Evolutionary conservation across 2,113 vertebrate species (phyloP), one percentile per base, ranked within the genome.

Genomic region (Jaculus jaculus): DNA sequence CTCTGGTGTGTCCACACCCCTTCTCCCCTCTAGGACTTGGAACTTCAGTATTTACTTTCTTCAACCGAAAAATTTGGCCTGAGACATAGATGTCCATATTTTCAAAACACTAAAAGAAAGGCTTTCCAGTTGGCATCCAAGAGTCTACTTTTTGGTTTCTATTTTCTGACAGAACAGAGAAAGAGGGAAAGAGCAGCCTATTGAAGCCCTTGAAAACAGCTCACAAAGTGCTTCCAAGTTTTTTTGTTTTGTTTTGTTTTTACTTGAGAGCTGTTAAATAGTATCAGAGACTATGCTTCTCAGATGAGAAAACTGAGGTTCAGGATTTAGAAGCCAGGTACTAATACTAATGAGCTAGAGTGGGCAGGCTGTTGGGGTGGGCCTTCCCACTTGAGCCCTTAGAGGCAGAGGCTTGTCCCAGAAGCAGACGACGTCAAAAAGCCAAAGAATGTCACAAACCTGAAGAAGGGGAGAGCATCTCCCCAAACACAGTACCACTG

Each of bases 121-220:
- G 47, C 80, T 58, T 78, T 92, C 71, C 93, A 75, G 63, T 15
- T 96, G 94, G 94, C 82, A 90, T 77, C 3, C 3, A 51, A 42
- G 32, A 42, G 28, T 28, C 72, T 61, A 77, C 79, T 60, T 94
- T 96, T 87, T 66, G 73, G 89, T 96, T 96, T 95, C 96, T 24
- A 65, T 90, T 96, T 97, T 95, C 80, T 88, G 12, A 66, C 24
- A 47, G 58, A 34, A 32, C 13, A 42, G 28, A 68, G 16, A 74
- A 42, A 30, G 54, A 18, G 34, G 20, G 30, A 54, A 58, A 16
- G 34, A 60, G 32, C 15, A n/a, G 93, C 72, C 75, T 51, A 72
- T 61, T 58, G 54, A 60, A 47, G 9, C 34, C 66, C 81, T 61
- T 37, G 3, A 1, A 30, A 86, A 86, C 68, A 10, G 28, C 21